These are phyloP conservation scores for Drosophila mettleri DNA, from an alignment of 2,888 invertebrate genomes.

Conservation along the genomic window DNA sequence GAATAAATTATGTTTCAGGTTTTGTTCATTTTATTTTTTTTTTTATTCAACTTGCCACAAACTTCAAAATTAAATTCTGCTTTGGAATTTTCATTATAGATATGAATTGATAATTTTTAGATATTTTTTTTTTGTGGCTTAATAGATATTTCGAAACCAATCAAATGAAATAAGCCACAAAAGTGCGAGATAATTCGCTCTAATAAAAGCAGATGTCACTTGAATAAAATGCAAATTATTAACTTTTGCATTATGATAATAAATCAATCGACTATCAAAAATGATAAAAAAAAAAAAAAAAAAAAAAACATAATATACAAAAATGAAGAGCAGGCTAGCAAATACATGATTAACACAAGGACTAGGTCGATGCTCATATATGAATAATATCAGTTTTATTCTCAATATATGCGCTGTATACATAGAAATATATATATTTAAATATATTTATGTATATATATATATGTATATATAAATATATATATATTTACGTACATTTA, in stretches of 20 bases:
- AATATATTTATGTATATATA: neutral
- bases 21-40: too few relatives aligned
- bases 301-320: too few relatives aligned
- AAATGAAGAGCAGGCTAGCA: constrained; percentile 7
- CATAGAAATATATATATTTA: neutral
- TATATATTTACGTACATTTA: neutral
- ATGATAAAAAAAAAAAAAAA: neutral
- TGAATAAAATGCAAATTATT: constrained; percentile 1
- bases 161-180: neutral
- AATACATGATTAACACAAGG: neutral
- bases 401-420: neutral
- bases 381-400: constrained; percentile 5
- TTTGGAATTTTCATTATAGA: neutral
- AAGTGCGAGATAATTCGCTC: neutral
- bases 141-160: neutral
- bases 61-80: neutral
- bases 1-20: too few relatives aligned
- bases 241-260: constrained; percentile 4
- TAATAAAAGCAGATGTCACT: neutral
- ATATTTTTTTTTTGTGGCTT: neutral
- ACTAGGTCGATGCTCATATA: neutral
- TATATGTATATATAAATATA: neutral
- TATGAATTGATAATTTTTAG: neutral
- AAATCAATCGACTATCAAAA: neutral
- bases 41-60: neutral